Conservation (phyloP, 2,113 vertebrate species). For the Lepidothrix coronata region DNA sequence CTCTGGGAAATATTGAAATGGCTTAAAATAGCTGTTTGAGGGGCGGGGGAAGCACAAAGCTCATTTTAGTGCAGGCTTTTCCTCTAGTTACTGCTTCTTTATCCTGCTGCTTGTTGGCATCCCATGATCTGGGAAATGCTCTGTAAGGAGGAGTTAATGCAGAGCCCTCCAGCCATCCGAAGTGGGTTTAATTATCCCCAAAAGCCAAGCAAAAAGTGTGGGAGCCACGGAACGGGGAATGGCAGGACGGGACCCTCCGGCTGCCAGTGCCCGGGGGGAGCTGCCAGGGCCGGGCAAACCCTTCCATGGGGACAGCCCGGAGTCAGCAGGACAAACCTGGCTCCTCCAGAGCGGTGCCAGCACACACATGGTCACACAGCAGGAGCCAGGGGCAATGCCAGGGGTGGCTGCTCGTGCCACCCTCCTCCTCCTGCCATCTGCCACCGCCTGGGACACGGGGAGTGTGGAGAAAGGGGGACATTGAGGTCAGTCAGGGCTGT, state of each 20-base stretch:
- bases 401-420: background rate
- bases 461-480: background rate
- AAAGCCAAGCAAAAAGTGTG: background rate
- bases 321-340: accelerated
- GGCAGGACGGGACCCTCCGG: background rate
- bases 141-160: background rate
- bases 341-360: background rate
- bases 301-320: background rate
- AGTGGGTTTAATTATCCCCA: background rate
- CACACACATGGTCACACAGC: accelerated
- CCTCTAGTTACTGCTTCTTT: background rate
- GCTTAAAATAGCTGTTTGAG: background rate
- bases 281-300: background rate
- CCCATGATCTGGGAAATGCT: background rate
- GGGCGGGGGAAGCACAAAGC: background rate
- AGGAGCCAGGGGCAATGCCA: background rate
- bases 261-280: background rate
- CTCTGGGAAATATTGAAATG: background rate
- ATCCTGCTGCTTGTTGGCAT: background rate
- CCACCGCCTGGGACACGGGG: background rate
- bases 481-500: accelerated
- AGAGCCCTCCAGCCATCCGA: background rate
- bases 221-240: background rate
- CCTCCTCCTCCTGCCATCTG: slow-evolving; percentile 15
- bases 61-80: background rate